A percentile compares a stretch with the other conserved stretches of the same genome.
Conservation (phyloP, 2,888 invertebrate species). For the Exephanes ischioxanthus region DNA sequence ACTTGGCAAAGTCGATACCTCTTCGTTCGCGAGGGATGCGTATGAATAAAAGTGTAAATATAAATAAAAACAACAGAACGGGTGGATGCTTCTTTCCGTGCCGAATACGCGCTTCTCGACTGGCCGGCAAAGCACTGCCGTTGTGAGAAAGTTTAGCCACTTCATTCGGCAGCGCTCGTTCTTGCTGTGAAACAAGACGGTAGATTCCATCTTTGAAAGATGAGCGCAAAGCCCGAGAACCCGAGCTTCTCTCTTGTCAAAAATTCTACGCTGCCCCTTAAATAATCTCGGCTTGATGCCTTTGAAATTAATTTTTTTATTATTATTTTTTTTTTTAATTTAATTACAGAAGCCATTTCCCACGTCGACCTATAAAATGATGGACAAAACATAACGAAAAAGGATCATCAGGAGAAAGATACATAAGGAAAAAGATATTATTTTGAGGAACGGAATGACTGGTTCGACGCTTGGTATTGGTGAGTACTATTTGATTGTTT, state of each 20-base stretch:
- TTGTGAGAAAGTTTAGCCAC: conserved; percentile 3
- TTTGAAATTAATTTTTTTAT: background rate
- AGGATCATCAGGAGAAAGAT: no score
- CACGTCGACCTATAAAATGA: no score
- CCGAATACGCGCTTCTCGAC: background rate
- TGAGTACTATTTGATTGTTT: no score
- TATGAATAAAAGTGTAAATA: background rate
- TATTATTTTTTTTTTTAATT: background rate
- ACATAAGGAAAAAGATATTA: no score
- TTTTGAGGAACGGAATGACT: no score
- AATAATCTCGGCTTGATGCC: background rate
- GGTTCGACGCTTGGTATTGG: no score
- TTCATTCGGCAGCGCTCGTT: background rate
- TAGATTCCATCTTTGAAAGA: background rate
- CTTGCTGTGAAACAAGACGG: background rate
- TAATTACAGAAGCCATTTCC: no score
- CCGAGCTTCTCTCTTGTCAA: background rate
- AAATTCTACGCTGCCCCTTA: background rate
- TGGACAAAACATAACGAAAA: no score
- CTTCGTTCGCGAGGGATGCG: no score
- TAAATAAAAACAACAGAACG: background rate
- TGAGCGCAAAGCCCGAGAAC: background rate
- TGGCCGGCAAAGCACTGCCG: background rate
- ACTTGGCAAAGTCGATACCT: background rate
- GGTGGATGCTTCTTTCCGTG: background rate